Evolutionary conservation across 2,113 vertebrate species (phyloP), one percentile per base, ranked within the genome.

Genomic region (Colinus virginianus): DNA sequence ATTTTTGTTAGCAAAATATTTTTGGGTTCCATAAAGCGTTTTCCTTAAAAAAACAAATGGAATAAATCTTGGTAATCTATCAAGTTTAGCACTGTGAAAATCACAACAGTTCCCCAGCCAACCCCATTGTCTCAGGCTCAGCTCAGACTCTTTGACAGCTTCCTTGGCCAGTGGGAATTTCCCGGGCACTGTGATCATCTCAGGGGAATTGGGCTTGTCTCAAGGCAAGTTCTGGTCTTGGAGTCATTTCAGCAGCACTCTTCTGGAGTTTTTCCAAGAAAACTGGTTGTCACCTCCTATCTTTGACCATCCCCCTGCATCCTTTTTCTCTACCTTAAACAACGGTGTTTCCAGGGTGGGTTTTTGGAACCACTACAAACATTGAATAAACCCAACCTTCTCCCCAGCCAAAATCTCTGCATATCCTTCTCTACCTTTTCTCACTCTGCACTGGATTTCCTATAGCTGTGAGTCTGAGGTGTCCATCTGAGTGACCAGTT

Each of bases 11-110:
- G 81, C 89, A 85, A 93, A 93, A 93, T 96, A 92, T 80, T 94
- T 96, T 94, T 92, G 94, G 91, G 94, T 90, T 96, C 88, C 71
- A 96, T 91, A 90, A 96, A 96, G 95, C 15, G 0, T 93, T 96
- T 90, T 78, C 51, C 84, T 95, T 96, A 77, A 91, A 86, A 92
- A 87, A 93, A 25, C 82, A 94, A 95, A 94, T 64, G 79, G 89
- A 94, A 77, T 88, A 83, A 91, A 83, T 95, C 91, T 95, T 94
- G 82, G 93, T 94, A 74, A 95, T 96, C 87, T 94, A 94, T 91
- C 91, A 94, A 90, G 80, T 74, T 74, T 70, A 88, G 59, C 15
- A 9, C 93, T 87, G 76, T 94, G 72, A 93, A 95, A 95, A 92
- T 95, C 84, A 74, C 28, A 90, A 76, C 71, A 53, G 38, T 87